These are phyloP conservation scores for Chlorospingus flavigularis DNA, from an alignment of 2,797 vertebrate genomes.

Conservation along the genomic window DNA sequence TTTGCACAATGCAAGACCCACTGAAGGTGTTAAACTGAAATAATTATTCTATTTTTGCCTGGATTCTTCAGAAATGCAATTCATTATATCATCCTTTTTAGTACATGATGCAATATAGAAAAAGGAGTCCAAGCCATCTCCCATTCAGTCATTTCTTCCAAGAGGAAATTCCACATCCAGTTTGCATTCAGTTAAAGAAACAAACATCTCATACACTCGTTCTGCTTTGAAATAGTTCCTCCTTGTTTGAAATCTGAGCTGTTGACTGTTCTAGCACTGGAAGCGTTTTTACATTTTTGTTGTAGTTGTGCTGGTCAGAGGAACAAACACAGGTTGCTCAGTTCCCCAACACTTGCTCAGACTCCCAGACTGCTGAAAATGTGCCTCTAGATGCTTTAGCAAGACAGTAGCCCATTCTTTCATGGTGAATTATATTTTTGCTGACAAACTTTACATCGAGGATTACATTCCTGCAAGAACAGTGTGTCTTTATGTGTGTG, in stretches of 20 bases:
- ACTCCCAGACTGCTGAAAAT: background rate
- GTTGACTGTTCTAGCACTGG: background rate
- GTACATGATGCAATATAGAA: conserved; percentile 29
- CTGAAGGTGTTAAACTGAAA: background rate
- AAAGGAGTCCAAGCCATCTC: conserved; percentile 20
- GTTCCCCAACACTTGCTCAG: background rate
- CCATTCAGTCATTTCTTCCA: background rate
- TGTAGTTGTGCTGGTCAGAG: background rate
- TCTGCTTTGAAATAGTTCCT: conserved; percentile 16
- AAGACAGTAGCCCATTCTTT: conserved; percentile 28
- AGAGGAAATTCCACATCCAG: conserved; percentile 60
- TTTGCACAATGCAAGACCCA: background rate
- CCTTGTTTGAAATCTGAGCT: conserved; percentile 24
- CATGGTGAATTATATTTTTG: background rate
- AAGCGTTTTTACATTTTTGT: background rate
- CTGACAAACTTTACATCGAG: background rate
- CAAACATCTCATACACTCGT: background rate
- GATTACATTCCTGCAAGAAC: background rate
- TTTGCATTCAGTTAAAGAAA: conserved; percentile 59
- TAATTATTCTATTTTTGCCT: background rate
- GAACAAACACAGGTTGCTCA: background rate
- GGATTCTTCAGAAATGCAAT: background rate
- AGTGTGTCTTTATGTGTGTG: background rate
- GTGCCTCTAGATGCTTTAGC: background rate
- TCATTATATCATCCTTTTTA: conserved; percentile 22